Evolutionary conservation across 2,797 vertebrate species (phyloP), one percentile per base, ranked within the genome.

Genomic region (Hydrocynus forskahlii): DNA sequence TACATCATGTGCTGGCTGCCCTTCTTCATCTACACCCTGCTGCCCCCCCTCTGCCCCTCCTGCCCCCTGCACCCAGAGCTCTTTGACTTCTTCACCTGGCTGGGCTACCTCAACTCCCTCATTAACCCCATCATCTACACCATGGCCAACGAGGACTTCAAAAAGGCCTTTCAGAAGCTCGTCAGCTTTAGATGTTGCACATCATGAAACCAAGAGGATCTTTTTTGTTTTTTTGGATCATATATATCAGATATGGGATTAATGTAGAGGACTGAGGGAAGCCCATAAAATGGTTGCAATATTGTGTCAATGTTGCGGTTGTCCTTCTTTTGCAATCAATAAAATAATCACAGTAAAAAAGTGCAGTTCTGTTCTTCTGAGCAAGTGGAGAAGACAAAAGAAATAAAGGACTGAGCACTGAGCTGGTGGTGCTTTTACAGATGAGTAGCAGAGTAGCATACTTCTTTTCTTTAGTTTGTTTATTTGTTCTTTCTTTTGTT

Each of bases 1-100:
- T 99, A 98, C 70, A 99, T 99, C 52, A 94, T 98, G n/a, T 99
- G 98, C 85, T 99, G 98, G 98, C 92, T 99, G 86, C 98, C 98
- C 50, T 99, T 98, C 92, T 99, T 99, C 92, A 98, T 99, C 87
- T 97, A 97, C 91, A 94, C 94, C 0, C 67, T 95, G 68, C 74
- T 95, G 75, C 91, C 92, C 83, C 87, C 93, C 43, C 88, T 92
- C 1, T 95, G 94, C 40, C 86, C 89, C 3, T 79, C 95, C n/a
- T 99, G 97, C 86, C 95, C 93, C 91, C 95, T 96, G 76, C 94
- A 96, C 84, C 91, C 92, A 76, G 96, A 97, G 89, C 92, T 99
- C 66, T 99, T 97, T 92, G 97, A 99, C 92, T 97, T 99, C 86
- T 99, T 99, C 93, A 99, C 92, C 19, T 99, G 98, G 98, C 89